Evolutionary conservation across 2,113 vertebrate genomes (phyloP), one percentile per base, ranked within the genome.

Genomic region (Silurus asotus): DNA sequence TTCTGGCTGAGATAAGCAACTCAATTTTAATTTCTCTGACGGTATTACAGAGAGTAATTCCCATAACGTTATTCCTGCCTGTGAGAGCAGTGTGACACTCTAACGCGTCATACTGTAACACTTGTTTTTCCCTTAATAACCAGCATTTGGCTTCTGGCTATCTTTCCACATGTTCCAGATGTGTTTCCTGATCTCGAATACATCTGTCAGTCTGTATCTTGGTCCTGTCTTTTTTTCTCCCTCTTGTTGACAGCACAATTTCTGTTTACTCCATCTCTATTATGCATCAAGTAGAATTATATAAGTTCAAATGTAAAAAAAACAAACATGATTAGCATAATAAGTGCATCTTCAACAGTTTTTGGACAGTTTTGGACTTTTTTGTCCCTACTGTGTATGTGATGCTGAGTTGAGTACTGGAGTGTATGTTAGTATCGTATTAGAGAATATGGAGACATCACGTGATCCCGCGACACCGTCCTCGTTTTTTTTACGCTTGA

Each of bases 81-180:
- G 77, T 62, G 74, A 89, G 91, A 87, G 90, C 89, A 85, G 86
- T 89, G 87, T 93, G 75, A 15, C 93, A 92, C 93, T 95, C 91
- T 94, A 93, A 92, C 58, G 90, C 82, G 81, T 79, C 88, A 91
- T 85, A 37, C 37, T 37, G 37, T 37, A 87, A 53, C 59, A 83
- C 88, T 88, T 88, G 91, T 1, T 91, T 93, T 93, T 91, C 92
- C 91, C 92, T 28, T 86, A 90, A 91, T 93, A 93, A 62, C 77
- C 87, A 84, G 90, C 86, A 28, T 13, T 19, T 78, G 55, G 55
- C 25, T 28, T 56, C 58, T 15, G 49, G 5, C 8, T 51, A 25
- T 53, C 49, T 76, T 76, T 20, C 23, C 49, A 76, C 48, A 76
- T 76, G 72, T 76, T 20, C 23, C 74, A 78, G 75, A 77, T 70